Evolutionary conservation across 2,888 invertebrate genomes (phyloP), one percentile per base, ranked within the genome.

Genomic region (Flexamia atlantica): DNA sequence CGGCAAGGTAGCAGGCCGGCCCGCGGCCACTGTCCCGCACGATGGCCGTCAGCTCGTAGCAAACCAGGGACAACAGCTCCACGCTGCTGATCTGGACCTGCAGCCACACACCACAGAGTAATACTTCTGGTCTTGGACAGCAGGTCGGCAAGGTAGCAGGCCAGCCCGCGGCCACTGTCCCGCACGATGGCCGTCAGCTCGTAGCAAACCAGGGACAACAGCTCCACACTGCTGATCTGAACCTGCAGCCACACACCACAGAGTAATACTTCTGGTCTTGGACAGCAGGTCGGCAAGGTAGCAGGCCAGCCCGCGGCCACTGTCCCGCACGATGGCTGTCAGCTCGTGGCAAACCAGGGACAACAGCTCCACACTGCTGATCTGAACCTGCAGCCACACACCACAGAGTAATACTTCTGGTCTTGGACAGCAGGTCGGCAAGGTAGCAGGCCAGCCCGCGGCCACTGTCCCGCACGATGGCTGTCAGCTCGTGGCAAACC

Each of bases 391-490:
- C n/a, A n/a, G n/a, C n/a, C n/a, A n/a, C n/a, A n/a, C n/a, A n/a
- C n/a, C n/a, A n/a, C n/a, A n/a, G n/a, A n/a, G n/a, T n/a, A n/a
- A n/a, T n/a, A n/a, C n/a, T n/a, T n/a, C n/a, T 97, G 88, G 96
- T 95, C 86, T 95, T 93, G 2, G 92, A 91, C 88, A 97, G 90
- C 87, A 95, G 90, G 90, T 96, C 96, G n/a, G 93, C 93, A 85
- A 95, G 94, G 89, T 95, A 97, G 87, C 93, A 94, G 14, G 95
- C 94, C 88, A 96, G 93, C 0, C 95, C 94, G 88, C 94, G 94
- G 0, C 95, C 95, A 89, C 95, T 95, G 87, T 95, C 95, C 85
- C 94, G 93, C n/a, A 96, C 95, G 82, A 96, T 94, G 42, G 92
- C 92, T 81, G 95, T 93, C 30, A 97, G 90, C 89, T 96, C 95